Base-by-base conservation (phyloP, 2,797 vertebrate species). In the Hypotaenidia okinawae region DNA sequence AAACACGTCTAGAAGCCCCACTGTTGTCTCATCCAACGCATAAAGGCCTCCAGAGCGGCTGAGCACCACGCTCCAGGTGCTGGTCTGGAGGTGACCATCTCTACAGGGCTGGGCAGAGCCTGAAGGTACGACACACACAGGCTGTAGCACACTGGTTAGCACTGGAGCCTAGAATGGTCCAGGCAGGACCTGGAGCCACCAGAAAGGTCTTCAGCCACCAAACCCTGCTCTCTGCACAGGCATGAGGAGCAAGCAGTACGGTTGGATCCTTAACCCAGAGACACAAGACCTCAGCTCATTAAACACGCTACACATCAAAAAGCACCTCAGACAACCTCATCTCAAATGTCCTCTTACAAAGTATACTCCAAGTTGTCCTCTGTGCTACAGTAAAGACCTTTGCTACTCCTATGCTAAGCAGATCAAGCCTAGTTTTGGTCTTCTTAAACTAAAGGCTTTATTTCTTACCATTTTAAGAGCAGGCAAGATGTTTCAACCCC, bases 221-320 rank as follows among this genome's bases (percentile, higher is more conserved):
- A 51, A 78, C 47, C 30, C 57, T 51, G 39, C 24, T 51, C 61
- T 45, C 27, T 54, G 47, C 27, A 49, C 19, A 76, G 17, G 23
- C 27, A 18, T 0, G 0, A 69, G 64, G 11, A 83, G 52, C 8
- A 54, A 76, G 67, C 4, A 10, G 16, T 30, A 43, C 4, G 3
- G 55, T 2, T 62, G 32, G 18, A 54, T 54, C 27, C 51, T 72
- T 57, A 33, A 57, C 0, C 0, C 32, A 75, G 35, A 57, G 14
- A 49, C 5, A 2, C 18, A 73, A 73, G 51, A 16, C 5, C 47
- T 73, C 37, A 25, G 43, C 16, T 55, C 11, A 32, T 49, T 84
- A 51, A 90, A 73, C 10, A 73, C 3, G 5, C 27, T 41, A 24
- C 43, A 39, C 18, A 63, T 9, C 28, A 69, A 79, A 69, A 13